Evolutionary conservation across 2,113 vertebrate species (phyloP).

Genomic region (Aegypius monachus): DNA sequence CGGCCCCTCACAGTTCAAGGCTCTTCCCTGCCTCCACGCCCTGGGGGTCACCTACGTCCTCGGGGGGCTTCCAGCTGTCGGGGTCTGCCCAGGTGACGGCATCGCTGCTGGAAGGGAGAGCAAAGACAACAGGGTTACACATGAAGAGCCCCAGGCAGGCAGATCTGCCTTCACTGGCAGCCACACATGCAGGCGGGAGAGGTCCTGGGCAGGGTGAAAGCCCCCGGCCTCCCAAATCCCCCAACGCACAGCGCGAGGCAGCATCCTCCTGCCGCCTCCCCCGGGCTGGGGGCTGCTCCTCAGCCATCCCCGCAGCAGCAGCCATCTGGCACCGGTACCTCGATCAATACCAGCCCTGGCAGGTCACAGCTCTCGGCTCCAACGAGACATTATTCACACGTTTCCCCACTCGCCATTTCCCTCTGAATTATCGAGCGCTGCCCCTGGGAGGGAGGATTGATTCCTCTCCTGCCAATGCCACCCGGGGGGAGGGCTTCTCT

Average conservation of each 20-base stretch:
- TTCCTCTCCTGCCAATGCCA: slow-evolving; percentile 21
- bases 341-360: slow-evolving; percentile 15
- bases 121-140: slow-evolving; percentile 67
- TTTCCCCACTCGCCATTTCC: slow-evolving; percentile 9
- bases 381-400: slow-evolving; percentile 47
- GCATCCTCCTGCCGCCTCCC: background rate
- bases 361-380: slow-evolving; percentile 19
- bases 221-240: background rate
- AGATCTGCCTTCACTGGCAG: background rate
- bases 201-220: background rate
- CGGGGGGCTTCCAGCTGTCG: slow-evolving; percentile 74
- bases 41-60: slow-evolving; percentile 82
- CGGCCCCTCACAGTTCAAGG: slow-evolving; percentile 81
- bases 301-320: background rate
- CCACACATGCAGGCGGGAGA: background rate
- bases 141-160: background rate
- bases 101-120: slow-evolving; percentile 81
- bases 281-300: background rate
- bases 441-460: slow-evolving; percentile 35
- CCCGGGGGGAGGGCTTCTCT: background rate
- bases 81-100: slow-evolving; percentile 88
- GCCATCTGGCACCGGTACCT: slow-evolving; percentile 32
- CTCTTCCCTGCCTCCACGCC: slow-evolving; percentile 75
- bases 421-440: slow-evolving; percentile 49
- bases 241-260: accelerated